Evolutionary conservation across 2,113 vertebrate genomes (phyloP).

Genomic region (Corynorhinus townsendii): DNA sequence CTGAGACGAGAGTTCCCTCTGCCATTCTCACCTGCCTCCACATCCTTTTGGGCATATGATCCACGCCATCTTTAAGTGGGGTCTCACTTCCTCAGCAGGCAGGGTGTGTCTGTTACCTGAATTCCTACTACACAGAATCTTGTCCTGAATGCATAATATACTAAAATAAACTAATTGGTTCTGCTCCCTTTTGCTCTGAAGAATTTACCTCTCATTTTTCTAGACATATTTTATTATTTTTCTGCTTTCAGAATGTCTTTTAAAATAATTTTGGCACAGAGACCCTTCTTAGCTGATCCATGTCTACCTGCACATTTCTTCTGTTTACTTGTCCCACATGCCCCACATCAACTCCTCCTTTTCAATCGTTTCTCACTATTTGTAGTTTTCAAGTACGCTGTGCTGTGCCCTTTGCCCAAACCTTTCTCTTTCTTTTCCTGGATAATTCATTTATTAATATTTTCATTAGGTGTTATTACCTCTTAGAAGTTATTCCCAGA

Average conservation of each 20-base stretch:
- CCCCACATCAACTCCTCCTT: background rate
- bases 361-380: background rate
- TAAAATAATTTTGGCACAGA: background rate
- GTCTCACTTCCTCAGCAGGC: background rate
- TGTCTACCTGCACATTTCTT: background rate
- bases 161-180: background rate
- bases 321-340: background rate
- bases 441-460: background rate
- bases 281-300: background rate
- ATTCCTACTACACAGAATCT: background rate
- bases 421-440: background rate
- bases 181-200: background rate
- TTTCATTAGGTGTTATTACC: background rate
- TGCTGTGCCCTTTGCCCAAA: background rate
- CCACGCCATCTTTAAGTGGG: background rate
- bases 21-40: background rate
- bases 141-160: background rate
- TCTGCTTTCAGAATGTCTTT: background rate
- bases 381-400: background rate
- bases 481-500: background rate
- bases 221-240: background rate
- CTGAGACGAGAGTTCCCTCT: background rate
- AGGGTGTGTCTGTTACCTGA: background rate
- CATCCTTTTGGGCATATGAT: background rate
- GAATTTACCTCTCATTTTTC: background rate